These are phyloP conservation scores for Philopedon plagiatum DNA, from an alignment of 2,888 invertebrate species.

Conservation along the genomic window DNA sequence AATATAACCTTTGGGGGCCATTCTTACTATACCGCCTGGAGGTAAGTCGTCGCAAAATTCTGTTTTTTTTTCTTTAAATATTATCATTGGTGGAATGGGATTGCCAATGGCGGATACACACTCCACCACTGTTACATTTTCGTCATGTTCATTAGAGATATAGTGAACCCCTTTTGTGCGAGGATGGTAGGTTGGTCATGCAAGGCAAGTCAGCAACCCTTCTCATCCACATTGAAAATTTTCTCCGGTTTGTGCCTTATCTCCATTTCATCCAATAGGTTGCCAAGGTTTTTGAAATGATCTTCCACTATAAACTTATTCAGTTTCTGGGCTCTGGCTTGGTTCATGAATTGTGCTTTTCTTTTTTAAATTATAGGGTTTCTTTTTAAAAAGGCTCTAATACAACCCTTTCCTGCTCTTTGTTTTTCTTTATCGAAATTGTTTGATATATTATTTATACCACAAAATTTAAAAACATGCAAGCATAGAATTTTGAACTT, in stretches of 20 bases:
- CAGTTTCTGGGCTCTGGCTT: too few relatives aligned
- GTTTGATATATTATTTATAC: too few relatives aligned
- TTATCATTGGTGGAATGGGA: slow-evolving; percentile 58
- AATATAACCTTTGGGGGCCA: neutral
- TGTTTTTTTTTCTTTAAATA: slow-evolving; percentile 56
- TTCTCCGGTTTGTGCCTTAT: slow-evolving; percentile 48
- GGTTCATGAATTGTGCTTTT: too few relatives aligned
- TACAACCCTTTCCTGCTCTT: too few relatives aligned
- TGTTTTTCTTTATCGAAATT: too few relatives aligned
- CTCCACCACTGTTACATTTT: slow-evolving; percentile 59
- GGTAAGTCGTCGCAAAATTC: slow-evolving; percentile 12
- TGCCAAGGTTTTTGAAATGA: too few relatives aligned
- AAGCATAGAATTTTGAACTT: too few relatives aligned
- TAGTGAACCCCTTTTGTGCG: slow-evolving; percentile 56
- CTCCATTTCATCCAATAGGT: neutral
- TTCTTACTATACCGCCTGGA: neutral
- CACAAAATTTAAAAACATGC: too few relatives aligned
- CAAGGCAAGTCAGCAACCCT: slow-evolving; percentile 54
- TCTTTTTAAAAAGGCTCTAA: too few relatives aligned
- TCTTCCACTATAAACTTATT: too few relatives aligned
- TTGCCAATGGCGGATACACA: slow-evolving; percentile 60
- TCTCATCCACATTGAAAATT: slow-evolving; percentile 53
- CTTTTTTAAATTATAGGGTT: too few relatives aligned
- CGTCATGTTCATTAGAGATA: slow-evolving; percentile 60
- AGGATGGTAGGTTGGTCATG: slow-evolving; percentile 43